Evolutionary conservation across 2,888 invertebrate genomes (phyloP).

Genomic region (Phyllotreta cruciferae): DNA sequence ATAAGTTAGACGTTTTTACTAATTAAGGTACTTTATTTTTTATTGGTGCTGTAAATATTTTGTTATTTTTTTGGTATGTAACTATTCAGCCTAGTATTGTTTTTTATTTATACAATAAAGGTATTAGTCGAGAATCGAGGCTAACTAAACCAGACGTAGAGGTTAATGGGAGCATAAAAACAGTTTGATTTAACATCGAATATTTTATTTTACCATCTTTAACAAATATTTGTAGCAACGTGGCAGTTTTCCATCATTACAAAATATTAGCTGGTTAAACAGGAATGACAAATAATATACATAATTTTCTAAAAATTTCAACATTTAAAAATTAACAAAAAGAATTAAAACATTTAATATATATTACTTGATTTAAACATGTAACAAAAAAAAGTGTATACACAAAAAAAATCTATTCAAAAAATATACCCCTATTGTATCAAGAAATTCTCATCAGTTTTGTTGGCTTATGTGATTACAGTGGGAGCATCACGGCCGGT

Average conservation of each 20-base stretch:
- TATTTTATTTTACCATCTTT: constrained; percentile 1
- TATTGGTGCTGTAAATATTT: background rate
- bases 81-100: too few relatives aligned
- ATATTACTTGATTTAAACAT: constrained; percentile 25
- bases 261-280: constrained; percentile 2
- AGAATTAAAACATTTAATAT: constrained; percentile 23
- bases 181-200: too few relatives aligned
- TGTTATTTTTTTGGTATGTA: too few relatives aligned
- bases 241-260: constrained; percentile 19
- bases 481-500: constrained; percentile 93
- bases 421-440: constrained; percentile 12
- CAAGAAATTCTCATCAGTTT: constrained; percentile 17
- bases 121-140: too few relatives aligned
- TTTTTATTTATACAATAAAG: too few relatives aligned
- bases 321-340: constrained; percentile 17
- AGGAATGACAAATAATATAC: constrained; percentile 24
- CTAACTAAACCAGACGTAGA: too few relatives aligned
- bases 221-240: constrained; percentile 4
- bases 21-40: background rate
- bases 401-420: constrained; percentile 13
- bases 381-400: constrained; percentile 27
- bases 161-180: too few relatives aligned
- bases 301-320: background rate
- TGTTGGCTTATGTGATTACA: constrained; percentile 82
- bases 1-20: constrained; percentile 11